These are phyloP conservation scores for Etia nguti DNA, from an alignment of 2,113 vertebrate species.

Conservation along the genomic window DNA sequence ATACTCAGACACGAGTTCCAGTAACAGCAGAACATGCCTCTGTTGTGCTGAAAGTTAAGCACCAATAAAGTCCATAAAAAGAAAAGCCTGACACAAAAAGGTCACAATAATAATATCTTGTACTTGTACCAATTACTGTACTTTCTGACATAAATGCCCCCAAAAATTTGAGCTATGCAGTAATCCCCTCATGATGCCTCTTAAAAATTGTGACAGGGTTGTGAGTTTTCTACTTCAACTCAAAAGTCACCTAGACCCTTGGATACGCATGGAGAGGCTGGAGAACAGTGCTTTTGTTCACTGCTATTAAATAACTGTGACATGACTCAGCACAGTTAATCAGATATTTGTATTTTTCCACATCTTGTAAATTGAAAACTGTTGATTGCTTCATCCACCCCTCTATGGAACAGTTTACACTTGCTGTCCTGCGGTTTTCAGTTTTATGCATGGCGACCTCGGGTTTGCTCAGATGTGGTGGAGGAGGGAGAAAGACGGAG, in stretches of 20 bases:
- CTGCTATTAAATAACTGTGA: not conserved
- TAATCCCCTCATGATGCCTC: conserved; percentile 43
- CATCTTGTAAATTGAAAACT: not conserved
- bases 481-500: conserved; percentile 6
- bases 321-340: not conserved
- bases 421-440: conserved; percentile 41
- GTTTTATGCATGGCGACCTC: not conserved
- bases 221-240: not conserved
- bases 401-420: conserved; percentile 39
- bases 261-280: not conserved
- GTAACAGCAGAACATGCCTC: conserved; percentile 33
- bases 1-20: conserved; percentile 26
- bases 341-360: not conserved
- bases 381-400: not conserved
- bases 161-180: conserved; percentile 37
- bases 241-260: not conserved
- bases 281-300: not conserved
- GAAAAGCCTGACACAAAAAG: conserved; percentile 3
- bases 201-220: conserved; percentile 16
- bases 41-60: not conserved
- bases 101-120: not conserved
- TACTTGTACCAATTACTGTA: conserved; percentile 29
- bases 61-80: conserved; percentile 35
- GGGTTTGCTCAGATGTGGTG: conserved; percentile 36
- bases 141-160: conserved; percentile 29